These are phyloP conservation scores for Otocyon megalotis DNA, from an alignment of 2,113 vertebrate species.

Conservation along the genomic window DNA sequence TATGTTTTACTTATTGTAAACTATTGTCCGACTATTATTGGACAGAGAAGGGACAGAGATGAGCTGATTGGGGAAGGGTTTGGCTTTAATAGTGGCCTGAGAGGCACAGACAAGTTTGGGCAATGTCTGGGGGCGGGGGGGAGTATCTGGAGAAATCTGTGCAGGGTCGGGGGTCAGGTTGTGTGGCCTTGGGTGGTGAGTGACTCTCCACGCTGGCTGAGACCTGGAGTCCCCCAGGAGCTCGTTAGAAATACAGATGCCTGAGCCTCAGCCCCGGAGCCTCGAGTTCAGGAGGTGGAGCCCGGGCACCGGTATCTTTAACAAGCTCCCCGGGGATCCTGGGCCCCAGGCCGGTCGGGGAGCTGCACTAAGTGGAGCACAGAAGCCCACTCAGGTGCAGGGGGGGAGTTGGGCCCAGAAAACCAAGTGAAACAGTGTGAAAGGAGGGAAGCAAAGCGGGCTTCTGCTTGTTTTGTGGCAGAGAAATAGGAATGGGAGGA, in stretches of 20 bases:
- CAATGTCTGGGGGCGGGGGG: rapidly evolving
- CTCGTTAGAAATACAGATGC: constrained; percentile 28
- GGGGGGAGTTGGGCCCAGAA: neutral
- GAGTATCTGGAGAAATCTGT: neutral
- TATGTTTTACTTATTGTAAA: neutral
- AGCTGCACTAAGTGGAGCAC: too few relatives aligned
- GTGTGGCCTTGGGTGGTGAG: neutral
- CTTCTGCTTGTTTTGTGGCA: neutral
- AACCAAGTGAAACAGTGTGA: neutral
- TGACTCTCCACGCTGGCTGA: neutral
- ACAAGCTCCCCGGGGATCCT: neutral
- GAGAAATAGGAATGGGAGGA: rapidly evolving
- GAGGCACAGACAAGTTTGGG: neutral
- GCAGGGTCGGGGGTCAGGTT: neutral
- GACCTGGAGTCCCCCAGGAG: neutral
- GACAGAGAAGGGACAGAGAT: neutral
- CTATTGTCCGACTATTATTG: too few relatives aligned
- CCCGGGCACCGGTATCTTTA: neutral
- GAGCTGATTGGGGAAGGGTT: neutral
- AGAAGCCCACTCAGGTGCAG: neutral
- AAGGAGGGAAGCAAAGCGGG: neutral
- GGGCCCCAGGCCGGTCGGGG: neutral
- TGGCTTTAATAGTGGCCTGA: neutral
- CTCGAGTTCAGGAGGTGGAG: neutral
- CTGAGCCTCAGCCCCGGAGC: neutral